These are phyloP conservation scores for Arvicanthis niloticus DNA, from an alignment of 2,113 vertebrate species.

Conservation along the genomic window DNA sequence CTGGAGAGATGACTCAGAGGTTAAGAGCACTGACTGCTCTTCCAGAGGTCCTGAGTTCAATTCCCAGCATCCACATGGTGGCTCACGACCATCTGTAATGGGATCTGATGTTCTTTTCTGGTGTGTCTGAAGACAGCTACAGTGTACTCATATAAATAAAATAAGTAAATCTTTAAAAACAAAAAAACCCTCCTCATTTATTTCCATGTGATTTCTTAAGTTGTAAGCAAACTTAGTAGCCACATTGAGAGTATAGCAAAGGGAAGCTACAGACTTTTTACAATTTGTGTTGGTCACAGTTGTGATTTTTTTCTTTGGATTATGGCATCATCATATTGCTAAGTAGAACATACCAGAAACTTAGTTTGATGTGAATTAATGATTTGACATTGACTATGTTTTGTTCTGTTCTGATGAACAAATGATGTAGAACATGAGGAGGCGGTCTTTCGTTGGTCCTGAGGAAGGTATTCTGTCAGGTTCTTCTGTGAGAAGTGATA, in stretches of 20 bases:
- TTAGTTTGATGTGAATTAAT: constrained; percentile 49
- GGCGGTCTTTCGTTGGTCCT: constrained; percentile 30
- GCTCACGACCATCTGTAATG: no score
- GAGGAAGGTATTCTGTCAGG: not conserved
- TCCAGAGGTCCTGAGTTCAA: no score
- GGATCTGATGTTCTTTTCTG: no score
- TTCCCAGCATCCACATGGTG: no score
- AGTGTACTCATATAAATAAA: no score
- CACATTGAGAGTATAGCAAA: not conserved
- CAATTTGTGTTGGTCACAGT: not conserved
- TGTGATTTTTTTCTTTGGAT: not conserved
- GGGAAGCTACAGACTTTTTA: not conserved
- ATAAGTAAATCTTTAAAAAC: no score
- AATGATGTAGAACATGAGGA: constrained; percentile 15
- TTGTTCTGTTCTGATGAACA: constrained; percentile 2
- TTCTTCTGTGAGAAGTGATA: constrained; percentile 26
- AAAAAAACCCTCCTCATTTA: not conserved
- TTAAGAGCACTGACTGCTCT: no score
- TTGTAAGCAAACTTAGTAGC: constrained; percentile 24
- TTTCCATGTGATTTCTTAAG: constrained; percentile 49
- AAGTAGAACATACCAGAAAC: constrained; percentile 29
- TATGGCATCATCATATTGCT: not conserved
- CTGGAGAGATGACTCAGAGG: no score
- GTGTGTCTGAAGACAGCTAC: no score
- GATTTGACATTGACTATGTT: constrained; percentile 44